These are phyloP conservation scores for Mormyrus proboscirostris DNA, from an alignment of 2,797 vertebrate species.

Conservation along the genomic window DNA sequence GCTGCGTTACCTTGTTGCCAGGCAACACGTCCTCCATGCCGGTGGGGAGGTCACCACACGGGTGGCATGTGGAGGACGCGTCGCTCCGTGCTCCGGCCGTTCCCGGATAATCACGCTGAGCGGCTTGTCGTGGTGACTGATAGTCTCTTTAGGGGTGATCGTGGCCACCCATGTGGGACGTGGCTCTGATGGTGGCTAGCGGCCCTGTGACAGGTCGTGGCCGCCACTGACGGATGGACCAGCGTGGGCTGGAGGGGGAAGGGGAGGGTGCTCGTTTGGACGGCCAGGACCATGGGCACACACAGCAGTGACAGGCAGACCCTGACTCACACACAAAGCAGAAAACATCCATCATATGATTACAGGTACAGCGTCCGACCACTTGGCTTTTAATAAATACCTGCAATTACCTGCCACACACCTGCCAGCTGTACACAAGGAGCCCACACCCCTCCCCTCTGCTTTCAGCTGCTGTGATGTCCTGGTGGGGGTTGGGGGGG, in stretches of 20 bases:
- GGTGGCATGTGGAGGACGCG: background rate
- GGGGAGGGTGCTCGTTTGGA: background rate
- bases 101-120: background rate
- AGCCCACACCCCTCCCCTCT: background rate
- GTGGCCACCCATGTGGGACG: background rate
- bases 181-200: background rate
- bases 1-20: conserved; percentile 14
- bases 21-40: background rate
- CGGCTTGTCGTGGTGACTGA: background rate
- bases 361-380: background rate
- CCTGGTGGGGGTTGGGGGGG: background rate
- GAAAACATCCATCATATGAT: background rate
- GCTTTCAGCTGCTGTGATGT: background rate
- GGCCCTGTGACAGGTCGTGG: background rate
- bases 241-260: background rate
- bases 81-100: background rate
- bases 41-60: background rate
- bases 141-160: background rate
- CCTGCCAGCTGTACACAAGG: background rate
- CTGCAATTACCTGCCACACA: background rate
- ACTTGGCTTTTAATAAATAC: background rate
- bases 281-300: background rate
- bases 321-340: background rate
- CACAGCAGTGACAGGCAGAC: background rate
- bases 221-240: background rate